phyloP scores from a whole-genome alignment of 2,113 vertebrate genomes.

The Puntigrus tetrazona region DNA sequence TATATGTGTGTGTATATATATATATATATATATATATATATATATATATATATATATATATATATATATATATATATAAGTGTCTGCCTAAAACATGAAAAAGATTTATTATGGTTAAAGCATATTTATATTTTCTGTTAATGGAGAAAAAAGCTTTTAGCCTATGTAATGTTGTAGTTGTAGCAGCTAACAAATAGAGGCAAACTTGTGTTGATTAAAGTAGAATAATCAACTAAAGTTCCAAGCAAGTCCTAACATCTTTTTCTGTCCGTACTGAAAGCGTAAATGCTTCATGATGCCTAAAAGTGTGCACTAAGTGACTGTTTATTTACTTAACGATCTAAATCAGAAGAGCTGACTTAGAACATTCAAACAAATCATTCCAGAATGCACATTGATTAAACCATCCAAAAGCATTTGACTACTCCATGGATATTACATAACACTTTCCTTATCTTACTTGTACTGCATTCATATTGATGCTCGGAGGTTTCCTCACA shows the following conservation, averaged over 20 bases:
- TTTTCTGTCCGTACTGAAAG: not conserved
- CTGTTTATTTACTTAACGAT: not conserved
- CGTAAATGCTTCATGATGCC: not conserved
- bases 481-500: not conserved
- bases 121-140: too few species aligned
- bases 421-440: not conserved
- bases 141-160: not conserved
- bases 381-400: not conserved
- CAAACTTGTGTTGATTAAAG: not conserved
- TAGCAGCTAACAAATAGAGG: not conserved
- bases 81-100: too few species aligned
- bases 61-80: too few species aligned
- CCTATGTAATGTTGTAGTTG: not conserved
- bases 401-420: not conserved
- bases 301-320: not conserved
- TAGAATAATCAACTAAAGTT: not conserved
- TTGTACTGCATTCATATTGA: not conserved
- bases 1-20: too few species aligned
- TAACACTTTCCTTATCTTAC: slow-evolving; percentile 4
- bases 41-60: too few species aligned
- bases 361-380: not conserved
- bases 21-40: too few species aligned
- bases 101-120: too few species aligned
- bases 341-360: not conserved
- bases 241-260: not conserved